Base-by-base conservation (phyloP, 2,797 vertebrate species). In the Oreonectes daqikongensis region DNA sequence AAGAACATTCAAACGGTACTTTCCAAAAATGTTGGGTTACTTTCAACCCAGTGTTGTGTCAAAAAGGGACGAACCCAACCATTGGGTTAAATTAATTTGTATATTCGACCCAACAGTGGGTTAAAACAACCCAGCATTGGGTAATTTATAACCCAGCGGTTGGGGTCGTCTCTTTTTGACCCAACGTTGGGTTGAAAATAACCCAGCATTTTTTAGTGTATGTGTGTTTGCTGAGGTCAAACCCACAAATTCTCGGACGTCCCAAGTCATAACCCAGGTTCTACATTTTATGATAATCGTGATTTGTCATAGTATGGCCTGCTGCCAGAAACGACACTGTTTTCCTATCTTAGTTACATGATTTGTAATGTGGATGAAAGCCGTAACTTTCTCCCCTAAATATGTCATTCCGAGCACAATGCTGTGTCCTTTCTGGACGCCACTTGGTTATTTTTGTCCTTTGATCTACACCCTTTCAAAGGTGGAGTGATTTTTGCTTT, bases 391-490 rank as follows among this genome's bases (percentile, higher is more conserved):
- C 64, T 76, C 65, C 50, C 18, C 11, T 20, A 69, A 60, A 57
- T 55, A 66, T 44, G 52, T 48, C 40, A 22, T 57, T 67, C 38
- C n/a, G 4, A 61, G 28, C 14, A 73, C 17, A 57, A 50, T 60
- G 42, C 52, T 28, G 32, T 44, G 26, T 8, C 61, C 71, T 74
- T 63, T n/a, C 48, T 66, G 18, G 61, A 61, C 1, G 15, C 9
- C 53, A 28, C 15, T 59, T 8, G 52, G 52, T 42, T 42, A 17
- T 42, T 9, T 57, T 24, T 46, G 40, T 64, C 20, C 57, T 80
- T 71, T 80, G 60, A 75, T 75, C 60, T 71, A 20, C 32, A 35
- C 50, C 28, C 40, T 59, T 59, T 69, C 14, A 61, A 48, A 76
- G 53, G 35, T 74, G 66, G 28, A 77, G 59, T 20, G 26, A 30